phyloP scores from a whole-genome alignment of 1,140 invertebrate genomes.

The Drosophila orena region DNA sequence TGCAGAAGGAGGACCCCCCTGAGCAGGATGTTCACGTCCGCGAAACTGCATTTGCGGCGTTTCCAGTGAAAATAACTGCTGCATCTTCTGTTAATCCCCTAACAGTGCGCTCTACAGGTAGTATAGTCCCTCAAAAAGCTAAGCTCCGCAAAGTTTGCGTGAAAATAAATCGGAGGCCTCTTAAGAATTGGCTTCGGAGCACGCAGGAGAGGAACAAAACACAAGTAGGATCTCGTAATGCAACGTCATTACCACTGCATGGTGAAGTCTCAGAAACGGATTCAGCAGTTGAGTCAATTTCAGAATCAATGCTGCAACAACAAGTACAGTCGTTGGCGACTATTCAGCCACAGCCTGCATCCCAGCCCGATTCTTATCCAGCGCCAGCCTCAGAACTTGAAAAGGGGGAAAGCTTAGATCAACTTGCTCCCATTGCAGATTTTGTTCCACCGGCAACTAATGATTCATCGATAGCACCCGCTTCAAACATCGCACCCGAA shows the following conservation, averaged over 20 bases:
- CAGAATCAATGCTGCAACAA: background rate
- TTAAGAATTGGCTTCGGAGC: slow-evolving; percentile 22
- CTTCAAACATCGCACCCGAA: background rate
- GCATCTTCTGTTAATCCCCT: background rate
- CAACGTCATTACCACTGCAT: background rate
- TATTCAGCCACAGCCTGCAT: background rate
- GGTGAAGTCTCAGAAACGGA: slow-evolving; percentile 7
- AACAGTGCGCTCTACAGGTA: background rate
- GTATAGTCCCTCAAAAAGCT: background rate
- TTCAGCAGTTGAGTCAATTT: slow-evolving; percentile 2
- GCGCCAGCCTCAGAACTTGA: background rate
- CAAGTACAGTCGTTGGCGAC: background rate
- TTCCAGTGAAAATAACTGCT: slow-evolving; percentile 61
- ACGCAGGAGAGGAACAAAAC: background rate
- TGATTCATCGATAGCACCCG: background rate
- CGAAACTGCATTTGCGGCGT: slow-evolving; percentile 16
- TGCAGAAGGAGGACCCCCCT: background rate
- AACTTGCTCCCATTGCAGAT: background rate
- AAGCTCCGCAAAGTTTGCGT: slow-evolving; percentile 36
- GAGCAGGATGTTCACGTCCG: background rate
- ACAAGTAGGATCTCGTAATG: too few relatives aligned
- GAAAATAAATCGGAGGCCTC: slow-evolving; percentile 31
- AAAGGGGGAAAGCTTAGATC: background rate
- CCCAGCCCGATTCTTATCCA: background rate
- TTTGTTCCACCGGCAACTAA: background rate